Conservation (phyloP, 2,113 vertebrate genomes). For the Cyrtonyx montezumae region DNA sequence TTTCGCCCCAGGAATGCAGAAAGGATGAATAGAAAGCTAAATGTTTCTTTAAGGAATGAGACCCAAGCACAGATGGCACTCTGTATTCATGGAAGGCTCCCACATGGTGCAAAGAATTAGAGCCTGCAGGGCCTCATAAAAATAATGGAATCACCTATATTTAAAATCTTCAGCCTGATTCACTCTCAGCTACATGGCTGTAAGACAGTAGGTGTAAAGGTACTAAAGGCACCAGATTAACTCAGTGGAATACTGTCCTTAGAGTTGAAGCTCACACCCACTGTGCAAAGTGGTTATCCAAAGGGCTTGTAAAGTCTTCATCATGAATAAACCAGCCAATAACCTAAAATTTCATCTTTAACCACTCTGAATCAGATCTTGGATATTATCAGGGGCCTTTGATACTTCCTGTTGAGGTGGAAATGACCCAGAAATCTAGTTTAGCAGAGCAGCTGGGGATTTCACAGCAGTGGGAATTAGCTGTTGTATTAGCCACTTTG, state of each 20-base stretch:
- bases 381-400: neutral
- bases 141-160: constrained; percentile 50
- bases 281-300: neutral
- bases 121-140: constrained; percentile 36
- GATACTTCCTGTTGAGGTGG: neutral
- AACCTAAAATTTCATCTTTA: neutral
- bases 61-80: constrained; percentile 34
- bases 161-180: constrained; percentile 38
- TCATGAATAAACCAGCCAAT: neutral
- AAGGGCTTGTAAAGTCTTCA: neutral
- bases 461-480: neutral
- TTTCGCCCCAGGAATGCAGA: constrained; percentile 45
- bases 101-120: constrained; percentile 38
- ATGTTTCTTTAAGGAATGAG: constrained; percentile 49
- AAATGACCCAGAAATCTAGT: constrained; percentile 22
- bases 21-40: constrained; percentile 30
- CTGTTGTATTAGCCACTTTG: neutral
- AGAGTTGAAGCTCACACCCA: neutral
- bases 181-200: constrained; percentile 32
- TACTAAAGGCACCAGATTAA: constrained; percentile 30
- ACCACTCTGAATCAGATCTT: neutral
- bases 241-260: neutral
- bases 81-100: constrained; percentile 39
- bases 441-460: neutral
- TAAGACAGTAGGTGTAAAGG: constrained; percentile 44